These are phyloP conservation scores for Notarius lentiginosus DNA, from an alignment of 2,113 vertebrate genomes.

Conservation along the genomic window DNA sequence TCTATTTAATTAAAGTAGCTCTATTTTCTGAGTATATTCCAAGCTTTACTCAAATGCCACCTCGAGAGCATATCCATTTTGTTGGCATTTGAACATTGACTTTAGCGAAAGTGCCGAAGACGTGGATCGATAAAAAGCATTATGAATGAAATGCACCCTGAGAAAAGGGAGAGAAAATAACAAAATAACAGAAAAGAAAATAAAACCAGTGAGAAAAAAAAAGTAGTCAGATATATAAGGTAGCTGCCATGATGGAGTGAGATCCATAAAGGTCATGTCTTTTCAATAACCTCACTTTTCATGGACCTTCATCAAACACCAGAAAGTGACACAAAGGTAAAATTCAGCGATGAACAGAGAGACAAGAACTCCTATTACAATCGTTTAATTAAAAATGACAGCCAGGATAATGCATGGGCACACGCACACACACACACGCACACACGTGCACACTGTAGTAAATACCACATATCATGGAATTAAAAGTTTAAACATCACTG, in stretches of 20 bases:
- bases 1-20: background rate
- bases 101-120: slow-evolving; percentile 27
- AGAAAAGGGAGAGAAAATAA: background rate
- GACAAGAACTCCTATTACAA: background rate
- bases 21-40: background rate
- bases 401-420: background rate
- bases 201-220: slow-evolving; percentile 1
- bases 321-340: background rate
- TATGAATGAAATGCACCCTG: slow-evolving; percentile 14
- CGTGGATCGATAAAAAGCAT: background rate
- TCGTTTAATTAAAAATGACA: slow-evolving; percentile 28
- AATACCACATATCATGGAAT: background rate
- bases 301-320: slow-evolving; percentile 12
- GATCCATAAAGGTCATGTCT: slow-evolving; percentile 42
- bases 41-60: background rate
- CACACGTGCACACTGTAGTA: background rate
- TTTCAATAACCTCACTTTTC: slow-evolving; percentile 35
- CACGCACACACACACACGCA: background rate
- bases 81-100: slow-evolving; percentile 6
- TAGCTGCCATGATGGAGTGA: background rate
- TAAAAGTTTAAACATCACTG: background rate
- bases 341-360: background rate
- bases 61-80: background rate
- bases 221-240: background rate
- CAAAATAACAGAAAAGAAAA: background rate